Conservation (phyloP, 2,113 vertebrate species). For the Laterallus jamaicensis region DNA sequence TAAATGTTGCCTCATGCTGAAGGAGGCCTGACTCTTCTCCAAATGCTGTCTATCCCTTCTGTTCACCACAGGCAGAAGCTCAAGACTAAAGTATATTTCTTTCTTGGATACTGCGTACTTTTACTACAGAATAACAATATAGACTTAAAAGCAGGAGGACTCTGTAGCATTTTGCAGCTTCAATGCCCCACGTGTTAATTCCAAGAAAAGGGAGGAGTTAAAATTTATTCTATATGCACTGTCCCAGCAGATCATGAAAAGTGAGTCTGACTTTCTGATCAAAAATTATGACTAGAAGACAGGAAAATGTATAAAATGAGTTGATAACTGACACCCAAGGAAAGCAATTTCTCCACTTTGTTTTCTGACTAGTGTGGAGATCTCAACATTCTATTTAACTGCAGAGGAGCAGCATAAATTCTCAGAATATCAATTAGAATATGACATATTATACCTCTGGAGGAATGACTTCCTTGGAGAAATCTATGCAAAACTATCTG, state of each 20-base stretch:
- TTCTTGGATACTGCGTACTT: background rate
- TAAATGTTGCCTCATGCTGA: background rate
- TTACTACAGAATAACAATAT: background rate
- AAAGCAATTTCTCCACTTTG: background rate
- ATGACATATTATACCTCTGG: background rate
- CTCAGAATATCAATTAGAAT: background rate
- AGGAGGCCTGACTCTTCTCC: background rate
- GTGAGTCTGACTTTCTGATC: background rate
- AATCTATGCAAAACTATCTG: background rate
- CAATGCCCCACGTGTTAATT: background rate
- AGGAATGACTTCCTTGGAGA: background rate
- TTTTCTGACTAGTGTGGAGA: background rate
- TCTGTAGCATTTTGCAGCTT: background rate
- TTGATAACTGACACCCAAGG: background rate
- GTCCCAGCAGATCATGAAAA: background rate
- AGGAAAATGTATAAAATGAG: background rate
- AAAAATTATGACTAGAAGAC: background rate
- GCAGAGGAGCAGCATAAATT: background rate
- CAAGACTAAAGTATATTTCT: background rate
- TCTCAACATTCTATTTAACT: background rate
- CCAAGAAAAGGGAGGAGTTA: background rate
- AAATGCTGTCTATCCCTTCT: background rate
- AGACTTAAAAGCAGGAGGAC: background rate
- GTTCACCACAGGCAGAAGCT: background rate
- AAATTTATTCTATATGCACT: background rate